Percentiles rank a stretch among this genome's conserved stretches.
Evolutionary conservation across 2,113 vertebrate genomes (phyloP).

Genomic region (Lathamus discolor): DNA sequence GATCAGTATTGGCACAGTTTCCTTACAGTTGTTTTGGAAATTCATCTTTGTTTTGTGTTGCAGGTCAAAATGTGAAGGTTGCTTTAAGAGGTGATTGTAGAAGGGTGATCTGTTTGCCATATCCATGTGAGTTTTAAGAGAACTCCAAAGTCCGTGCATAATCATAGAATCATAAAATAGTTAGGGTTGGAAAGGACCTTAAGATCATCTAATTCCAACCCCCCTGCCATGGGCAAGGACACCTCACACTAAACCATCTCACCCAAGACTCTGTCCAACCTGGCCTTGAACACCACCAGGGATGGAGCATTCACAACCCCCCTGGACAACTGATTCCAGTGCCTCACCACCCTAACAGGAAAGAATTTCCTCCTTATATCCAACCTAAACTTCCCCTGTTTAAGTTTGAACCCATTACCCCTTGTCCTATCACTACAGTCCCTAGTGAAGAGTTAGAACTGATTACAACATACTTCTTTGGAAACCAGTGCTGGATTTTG

Average conservation of each 20-base stretch:
- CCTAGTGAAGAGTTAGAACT: neutral
- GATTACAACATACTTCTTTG: rapidly evolving
- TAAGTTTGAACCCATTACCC: neutral
- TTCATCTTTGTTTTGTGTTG: neutral
- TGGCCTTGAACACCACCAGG: neutral
- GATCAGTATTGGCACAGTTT: rapidly evolving
- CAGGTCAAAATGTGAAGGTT: neutral
- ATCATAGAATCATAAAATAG: neutral
- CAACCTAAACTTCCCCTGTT: neutral
- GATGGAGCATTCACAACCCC: neutral
- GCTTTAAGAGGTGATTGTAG: neutral
- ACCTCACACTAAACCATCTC: too few species aligned
- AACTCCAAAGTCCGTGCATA: neutral
- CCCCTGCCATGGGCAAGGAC: neutral
- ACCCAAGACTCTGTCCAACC: neutral
- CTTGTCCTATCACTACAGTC: neutral
- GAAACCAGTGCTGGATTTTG: neutral
- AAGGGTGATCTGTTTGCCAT: neutral
- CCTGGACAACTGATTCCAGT: neutral
- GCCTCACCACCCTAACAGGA: neutral
- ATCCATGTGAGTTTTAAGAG: neutral
- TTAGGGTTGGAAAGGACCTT: neutral
- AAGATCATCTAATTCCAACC: neutral
- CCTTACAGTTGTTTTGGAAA: neutral
- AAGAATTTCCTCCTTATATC: neutral